These are phyloP conservation scores for Zaprionus africanus DNA, from an alignment of 1,140 invertebrate genomes.

Conservation along the genomic window DNA sequence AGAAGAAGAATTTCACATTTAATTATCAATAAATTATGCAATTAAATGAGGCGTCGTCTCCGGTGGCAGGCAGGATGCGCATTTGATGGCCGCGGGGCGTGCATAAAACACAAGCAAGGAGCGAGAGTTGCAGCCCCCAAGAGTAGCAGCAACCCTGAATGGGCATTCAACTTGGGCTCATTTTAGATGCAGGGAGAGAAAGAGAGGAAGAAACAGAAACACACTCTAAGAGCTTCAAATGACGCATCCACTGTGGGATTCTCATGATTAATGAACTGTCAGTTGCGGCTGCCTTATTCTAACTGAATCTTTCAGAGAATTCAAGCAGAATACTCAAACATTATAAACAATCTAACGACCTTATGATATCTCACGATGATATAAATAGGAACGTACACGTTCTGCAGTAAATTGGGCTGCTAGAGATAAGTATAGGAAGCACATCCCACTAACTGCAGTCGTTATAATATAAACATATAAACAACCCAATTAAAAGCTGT, in stretches of 20 bases:
- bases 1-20: conserved; percentile 57
- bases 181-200: conserved; percentile 6
- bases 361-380: background rate
- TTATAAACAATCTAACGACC: background rate
- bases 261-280: conserved; percentile 49
- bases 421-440: background rate
- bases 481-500: conserved; percentile 5
- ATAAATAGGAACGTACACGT: background rate
- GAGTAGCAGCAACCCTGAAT: conserved; percentile 42
- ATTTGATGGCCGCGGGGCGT: conserved; percentile 50
- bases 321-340: background rate
- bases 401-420: background rate
- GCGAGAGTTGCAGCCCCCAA: conserved; percentile 1
- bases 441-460: background rate
- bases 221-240: conserved; percentile 2
- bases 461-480: background rate
- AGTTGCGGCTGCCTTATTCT: background rate
- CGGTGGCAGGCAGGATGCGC: conserved; percentile 52
- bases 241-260: conserved; percentile 23
- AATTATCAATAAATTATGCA: conserved; percentile 82
- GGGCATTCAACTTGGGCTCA: conserved; percentile 43
- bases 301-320: background rate
- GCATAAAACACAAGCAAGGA: conserved; percentile 24
- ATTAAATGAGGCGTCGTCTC: conserved; percentile 53
- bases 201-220: background rate